These are phyloP conservation scores for Anabacerthia variegaticeps DNA, from an alignment of 2,797 vertebrate species.

Conservation along the genomic window DNA sequence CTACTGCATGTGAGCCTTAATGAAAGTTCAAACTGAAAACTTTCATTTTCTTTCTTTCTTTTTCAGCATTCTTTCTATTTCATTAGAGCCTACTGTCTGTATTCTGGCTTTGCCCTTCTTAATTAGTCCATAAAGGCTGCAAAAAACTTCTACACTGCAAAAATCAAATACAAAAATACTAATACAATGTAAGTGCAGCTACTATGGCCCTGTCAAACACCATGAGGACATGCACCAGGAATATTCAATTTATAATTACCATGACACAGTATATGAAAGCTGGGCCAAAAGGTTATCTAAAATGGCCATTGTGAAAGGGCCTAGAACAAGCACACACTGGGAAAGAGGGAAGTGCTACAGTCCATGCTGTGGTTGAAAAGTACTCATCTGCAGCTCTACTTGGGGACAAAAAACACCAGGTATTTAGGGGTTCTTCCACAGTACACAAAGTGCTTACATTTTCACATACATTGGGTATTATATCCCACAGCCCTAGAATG, in stretches of 20 bases:
- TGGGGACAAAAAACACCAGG: neutral
- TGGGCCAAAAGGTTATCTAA: neutral
- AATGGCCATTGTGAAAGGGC: neutral
- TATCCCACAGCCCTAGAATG: neutral
- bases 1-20: neutral
- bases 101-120: neutral
- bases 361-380: neutral
- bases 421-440: neutral
- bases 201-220: neutral
- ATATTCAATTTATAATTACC: neutral
- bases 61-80: neutral
- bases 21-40: neutral
- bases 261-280: neutral
- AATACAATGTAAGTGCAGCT: neutral
- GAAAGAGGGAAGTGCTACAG: neutral
- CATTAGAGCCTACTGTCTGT: neutral
- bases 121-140: neutral
- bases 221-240: neutral
- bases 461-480: neutral
- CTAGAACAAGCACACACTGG: neutral
- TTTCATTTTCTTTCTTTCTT: neutral
- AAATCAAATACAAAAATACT: neutral
- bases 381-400: neutral
- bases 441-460: neutral
- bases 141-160: neutral